A percentile compares a stretch with the other conserved stretches of the same genome.
phyloP scores from a whole-genome alignment of 2,797 vertebrate genomes.

The Poecilia gillii region DNA sequence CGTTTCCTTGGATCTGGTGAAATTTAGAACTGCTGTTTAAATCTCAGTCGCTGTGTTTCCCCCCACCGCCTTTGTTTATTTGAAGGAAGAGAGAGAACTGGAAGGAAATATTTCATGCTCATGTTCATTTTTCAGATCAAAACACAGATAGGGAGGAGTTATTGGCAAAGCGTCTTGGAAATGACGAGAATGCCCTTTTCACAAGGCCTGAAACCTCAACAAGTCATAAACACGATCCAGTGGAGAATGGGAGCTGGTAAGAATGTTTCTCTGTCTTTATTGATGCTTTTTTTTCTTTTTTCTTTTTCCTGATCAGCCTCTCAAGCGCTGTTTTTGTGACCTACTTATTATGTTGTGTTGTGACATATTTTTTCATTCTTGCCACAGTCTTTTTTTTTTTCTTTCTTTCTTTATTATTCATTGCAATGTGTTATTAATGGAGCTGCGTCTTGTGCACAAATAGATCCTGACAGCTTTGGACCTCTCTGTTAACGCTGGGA shows the following conservation, averaged over 20 bases:
- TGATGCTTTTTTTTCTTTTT: slow-evolving; percentile 20
- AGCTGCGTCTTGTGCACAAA: slow-evolving; percentile 37
- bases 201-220: neutral
- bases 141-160: neutral
- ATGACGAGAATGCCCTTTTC: neutral
- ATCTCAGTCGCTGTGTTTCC: slow-evolving; percentile 29
- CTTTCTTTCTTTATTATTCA: slow-evolving; percentile 27
- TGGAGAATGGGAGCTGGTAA: neutral
- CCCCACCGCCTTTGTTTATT: slow-evolving; percentile 21
- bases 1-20: neutral
- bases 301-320: slow-evolving; percentile 39
- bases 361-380: slow-evolving; percentile 41
- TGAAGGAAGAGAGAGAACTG: slow-evolving; percentile 9
- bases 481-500: slow-evolving; percentile 31
- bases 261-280: neutral
- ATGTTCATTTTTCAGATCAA: slow-evolving; percentile 2
- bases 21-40: slow-evolving; percentile 36
- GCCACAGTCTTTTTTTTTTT: slow-evolving; percentile 11
- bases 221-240: neutral
- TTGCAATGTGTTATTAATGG: slow-evolving; percentile 35
- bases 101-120: slow-evolving; percentile 8
- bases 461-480: slow-evolving; percentile 48
- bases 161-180: neutral
- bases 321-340: slow-evolving; percentile 23
- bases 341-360: slow-evolving; percentile 35